Evolutionary conservation across 1,140 invertebrate genomes (phyloP), one percentile per base, ranked within the genome.

Genomic region (Drosophila bocqueti): DNA sequence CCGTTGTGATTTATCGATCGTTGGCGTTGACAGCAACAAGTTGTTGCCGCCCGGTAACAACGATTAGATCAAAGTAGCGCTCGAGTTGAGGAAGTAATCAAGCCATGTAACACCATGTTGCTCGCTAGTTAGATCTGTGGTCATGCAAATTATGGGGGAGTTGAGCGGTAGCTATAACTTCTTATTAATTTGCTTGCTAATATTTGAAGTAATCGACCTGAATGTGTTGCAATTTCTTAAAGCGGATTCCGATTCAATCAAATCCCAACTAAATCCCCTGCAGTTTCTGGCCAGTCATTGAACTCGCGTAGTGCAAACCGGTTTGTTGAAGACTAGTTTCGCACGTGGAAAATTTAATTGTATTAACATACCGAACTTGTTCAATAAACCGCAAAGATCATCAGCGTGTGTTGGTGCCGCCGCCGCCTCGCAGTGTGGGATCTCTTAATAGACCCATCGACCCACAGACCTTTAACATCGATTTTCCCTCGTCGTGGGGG

Each of bases 391-490:
- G 15, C 29, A 60, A 3, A 45, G 67, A 72, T 43, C 38, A 43
- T 60, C 29, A 49, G 31, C 13, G 40, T 50, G 40, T 54, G 45
- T 54, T 36, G 8, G 21, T 47, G 36, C 8, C 11, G 21, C 13
- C 13, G 10, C 13, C 13, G 10, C 29, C 7, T 1, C 45, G 26
- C 46, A 36, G 11, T 57, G 47, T 21, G 64, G 47, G 42, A 59
- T 66, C 58, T 36, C 29, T 29, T 66, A 66, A 63, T 66, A 73
- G 66, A 58, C 34, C 36, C 46, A 34, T 26, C 21, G 29, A 57
- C 46, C 57, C 50, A 54, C 13, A 74, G 71, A 76, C 69, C 69
- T 72, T 42, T 49, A 55, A 68, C 49, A 74, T 77, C 38, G 40
- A 18, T 55, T 55, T 64, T 31, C 58, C 26, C 26, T 16, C n/a